Base-by-base conservation (phyloP, 2,888 invertebrate species). In the Heliconius aoede region DNA sequence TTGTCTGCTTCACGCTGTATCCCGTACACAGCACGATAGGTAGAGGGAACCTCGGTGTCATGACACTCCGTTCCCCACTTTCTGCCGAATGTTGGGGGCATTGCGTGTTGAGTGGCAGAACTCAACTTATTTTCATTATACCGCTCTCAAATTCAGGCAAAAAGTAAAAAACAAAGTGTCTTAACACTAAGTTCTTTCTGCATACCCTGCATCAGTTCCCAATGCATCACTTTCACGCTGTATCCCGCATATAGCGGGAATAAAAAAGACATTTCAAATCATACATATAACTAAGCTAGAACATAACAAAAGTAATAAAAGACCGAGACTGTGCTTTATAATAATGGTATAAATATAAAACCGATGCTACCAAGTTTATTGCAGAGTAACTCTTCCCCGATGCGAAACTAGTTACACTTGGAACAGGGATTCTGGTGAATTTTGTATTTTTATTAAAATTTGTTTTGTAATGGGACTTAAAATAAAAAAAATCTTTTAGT, bases 281-380 rank as follows among this genome's bases (percentile, higher is more conserved):
- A 32, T 32, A 62, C 15, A 24, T 5, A 26, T 26, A 60, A 24
- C 60, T 62, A 11, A 30, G 30, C 62, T 32, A n/a, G 8, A 51
- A 46, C 46, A 68, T 36, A 46, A 68, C 28, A 46, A 68, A 68
- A 68, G 68, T 68, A 68, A 68, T 68, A 68, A 46, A 68, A 21
- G 68, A 46, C 28, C 46, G 46, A 68, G 80, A 81, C 79, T 76
- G 80, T 83, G 83, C 83, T 83, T 83, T 83, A 85, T 86, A 87
- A 85, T 84, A 86, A 84, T 82, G 83, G 82, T 83, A 82, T 85
- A 84, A 83, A 82, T 76, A 72, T 77, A 75, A 84, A 84, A 80
- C 82, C 79, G 82, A 84, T 83, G 81, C 82, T 76, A 78, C 81
- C 79, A 80, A 85, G 84, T 86, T 85, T 85, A 84, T 84, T 83